Percentiles rank a stretch among this genome's conserved stretches.
Evolutionary conservation across 2,797 vertebrate species (phyloP).

Genomic region (Fundulus diaphanus): DNA sequence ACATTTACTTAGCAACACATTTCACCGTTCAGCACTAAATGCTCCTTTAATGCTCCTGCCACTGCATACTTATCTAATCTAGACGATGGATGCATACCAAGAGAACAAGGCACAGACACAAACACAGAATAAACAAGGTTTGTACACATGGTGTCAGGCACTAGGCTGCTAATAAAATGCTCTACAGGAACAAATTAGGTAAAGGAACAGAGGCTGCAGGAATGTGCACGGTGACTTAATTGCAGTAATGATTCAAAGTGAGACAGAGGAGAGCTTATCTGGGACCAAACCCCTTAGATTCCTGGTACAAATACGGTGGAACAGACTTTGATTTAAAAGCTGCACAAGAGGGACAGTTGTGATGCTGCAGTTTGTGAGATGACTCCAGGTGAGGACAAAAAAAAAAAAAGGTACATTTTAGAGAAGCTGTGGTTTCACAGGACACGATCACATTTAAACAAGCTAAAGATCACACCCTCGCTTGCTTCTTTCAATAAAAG

Average conservation of each 20-base stretch:
- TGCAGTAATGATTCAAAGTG: slow-evolving; percentile 42
- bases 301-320: slow-evolving; percentile 14
- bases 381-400: not conserved
- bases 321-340: slow-evolving; percentile 1
- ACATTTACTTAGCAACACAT: slow-evolving; percentile 1
- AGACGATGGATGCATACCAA: slow-evolving; percentile 8
- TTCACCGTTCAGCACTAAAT: not conserved
- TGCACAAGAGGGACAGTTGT: not conserved
- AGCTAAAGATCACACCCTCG: not conserved
- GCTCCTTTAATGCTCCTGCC: slow-evolving; percentile 13
- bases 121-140: slow-evolving; percentile 31
- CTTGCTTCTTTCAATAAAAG: not conserved
- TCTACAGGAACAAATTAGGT: slow-evolving; percentile 30
- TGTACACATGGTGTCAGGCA: slow-evolving; percentile 6
- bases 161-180: slow-evolving; percentile 32
- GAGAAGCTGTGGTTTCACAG: not conserved
- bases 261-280: slow-evolving; percentile 26
- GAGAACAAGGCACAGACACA: slow-evolving; percentile 2
- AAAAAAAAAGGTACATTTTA: not conserved
- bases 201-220: slow-evolving; percentile 17
- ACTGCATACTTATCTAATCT: not conserved
- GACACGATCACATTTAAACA: not conserved
- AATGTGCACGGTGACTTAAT: slow-evolving; percentile 28
- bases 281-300: slow-evolving; percentile 11
- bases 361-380: not conserved